A percentile compares a stretch with the other conserved stretches of the same genome.
These are phyloP conservation scores for Samia ricini DNA, from an alignment of 1,140 invertebrate genomes.

Conservation along the genomic window DNA sequence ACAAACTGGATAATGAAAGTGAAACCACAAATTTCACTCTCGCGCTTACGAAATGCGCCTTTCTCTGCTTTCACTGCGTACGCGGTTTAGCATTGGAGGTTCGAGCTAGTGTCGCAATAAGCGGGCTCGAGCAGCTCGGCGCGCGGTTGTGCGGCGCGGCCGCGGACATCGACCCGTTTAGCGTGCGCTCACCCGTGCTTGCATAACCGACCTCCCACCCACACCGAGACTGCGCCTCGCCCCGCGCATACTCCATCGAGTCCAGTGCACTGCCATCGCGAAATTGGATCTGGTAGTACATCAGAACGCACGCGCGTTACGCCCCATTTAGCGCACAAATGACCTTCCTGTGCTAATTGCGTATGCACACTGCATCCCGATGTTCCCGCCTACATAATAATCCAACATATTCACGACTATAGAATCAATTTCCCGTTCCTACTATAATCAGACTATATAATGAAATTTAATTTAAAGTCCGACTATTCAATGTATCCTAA, in stretches of 20 bases:
- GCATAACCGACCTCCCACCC: conserved; percentile 72
- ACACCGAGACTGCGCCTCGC: conserved; percentile 41
- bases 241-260: conserved; percentile 32
- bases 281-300: conserved; percentile 53
- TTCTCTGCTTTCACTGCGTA: conserved; percentile 73
- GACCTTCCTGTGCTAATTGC: conserved; percentile 62
- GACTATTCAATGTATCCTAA: background rate
- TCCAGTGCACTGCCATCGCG: conserved; percentile 37
- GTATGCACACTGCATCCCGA: conserved; percentile 32
- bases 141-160: conserved; percentile 20
- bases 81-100: conserved; percentile 14
- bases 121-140: conserved; percentile 42
- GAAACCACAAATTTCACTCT: conserved; percentile 76
- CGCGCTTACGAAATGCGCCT: conserved; percentile 74
- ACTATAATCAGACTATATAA: too few species aligned
- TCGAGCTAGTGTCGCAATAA: conserved; percentile 52
- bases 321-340: conserved; percentile 56
- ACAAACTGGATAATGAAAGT: conserved; percentile 70
- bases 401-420: background rate
- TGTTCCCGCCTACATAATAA: background rate
- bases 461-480: background rate
- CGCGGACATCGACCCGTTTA: conserved; percentile 70
- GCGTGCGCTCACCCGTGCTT: conserved; percentile 75
- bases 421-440: too few species aligned
- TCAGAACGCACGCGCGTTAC: conserved; percentile 40